phyloP scores from a whole-genome alignment of 2,797 vertebrate genomes.

The Schizothorax lantsangensis region DNA sequence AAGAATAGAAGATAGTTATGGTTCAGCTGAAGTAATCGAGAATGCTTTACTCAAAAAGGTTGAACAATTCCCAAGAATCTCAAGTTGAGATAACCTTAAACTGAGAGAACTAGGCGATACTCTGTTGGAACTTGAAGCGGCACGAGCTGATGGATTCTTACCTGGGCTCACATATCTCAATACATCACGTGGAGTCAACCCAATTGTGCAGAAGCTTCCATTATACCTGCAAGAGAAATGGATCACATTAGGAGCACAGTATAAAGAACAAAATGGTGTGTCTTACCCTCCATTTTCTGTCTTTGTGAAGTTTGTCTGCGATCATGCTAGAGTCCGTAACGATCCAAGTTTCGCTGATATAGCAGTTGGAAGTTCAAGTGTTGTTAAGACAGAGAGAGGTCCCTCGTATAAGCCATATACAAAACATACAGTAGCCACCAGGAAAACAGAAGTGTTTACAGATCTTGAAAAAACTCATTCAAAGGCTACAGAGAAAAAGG shows the following conservation, averaged over 20 bases:
- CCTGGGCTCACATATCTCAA: not conserved
- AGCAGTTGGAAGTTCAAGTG: not conserved
- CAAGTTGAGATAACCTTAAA: not conserved
- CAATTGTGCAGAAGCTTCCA: not conserved
- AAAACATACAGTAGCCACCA: no score
- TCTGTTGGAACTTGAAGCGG: slow-evolving; percentile 19
- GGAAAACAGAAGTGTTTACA: no score
- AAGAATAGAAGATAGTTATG: slow-evolving; percentile 15
- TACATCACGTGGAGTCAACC: not conserved
- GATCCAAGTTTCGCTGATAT: not conserved
- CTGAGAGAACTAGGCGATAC: no score
- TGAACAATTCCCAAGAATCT: slow-evolving; percentile 16
- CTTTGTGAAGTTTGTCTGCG: slow-evolving; percentile 7
- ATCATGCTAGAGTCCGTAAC: accelerated
- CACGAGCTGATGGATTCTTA: not conserved
- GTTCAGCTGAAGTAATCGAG: slow-evolving; percentile 2
- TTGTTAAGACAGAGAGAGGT: not conserved
- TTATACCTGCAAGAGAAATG: not conserved
- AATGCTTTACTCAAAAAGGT: slow-evolving; percentile 16
- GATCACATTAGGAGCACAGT: not conserved
- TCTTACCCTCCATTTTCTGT: not conserved
- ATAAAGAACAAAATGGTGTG: not conserved
- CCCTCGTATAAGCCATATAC: no score
- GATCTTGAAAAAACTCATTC: no score
- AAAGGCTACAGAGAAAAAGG: no score